phyloP scores from a whole-genome alignment of 2,113 vertebrate genomes.

The Orthonyx spaldingii region DNA sequence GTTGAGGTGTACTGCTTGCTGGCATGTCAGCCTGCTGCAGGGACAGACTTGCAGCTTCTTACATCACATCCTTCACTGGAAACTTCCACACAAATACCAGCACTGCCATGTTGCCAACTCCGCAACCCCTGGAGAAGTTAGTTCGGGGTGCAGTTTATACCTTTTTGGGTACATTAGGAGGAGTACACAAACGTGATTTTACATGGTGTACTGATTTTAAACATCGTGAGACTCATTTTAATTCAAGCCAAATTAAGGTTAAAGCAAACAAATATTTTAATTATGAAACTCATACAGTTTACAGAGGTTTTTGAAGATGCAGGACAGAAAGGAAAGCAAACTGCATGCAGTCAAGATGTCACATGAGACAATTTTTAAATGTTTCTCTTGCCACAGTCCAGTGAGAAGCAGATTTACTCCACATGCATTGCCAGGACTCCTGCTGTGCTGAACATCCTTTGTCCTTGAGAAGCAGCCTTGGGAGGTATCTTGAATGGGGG shows the following conservation, averaged over 20 bases:
- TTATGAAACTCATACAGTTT: neutral
- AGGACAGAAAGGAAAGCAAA: neutral
- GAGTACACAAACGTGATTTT: neutral
- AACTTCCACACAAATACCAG: neutral
- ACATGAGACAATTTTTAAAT: neutral
- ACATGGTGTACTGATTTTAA: neutral
- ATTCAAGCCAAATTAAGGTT: neutral
- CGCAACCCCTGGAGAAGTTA: neutral
- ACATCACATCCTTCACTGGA: fast-evolving
- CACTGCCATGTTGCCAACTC: fast-evolving
- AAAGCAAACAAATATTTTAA: neutral
- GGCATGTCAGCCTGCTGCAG: neutral
- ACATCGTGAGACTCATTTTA: neutral
- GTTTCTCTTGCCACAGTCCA: neutral
- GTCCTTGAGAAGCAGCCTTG: neutral
- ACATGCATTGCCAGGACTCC: fast-evolving
- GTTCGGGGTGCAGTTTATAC: neutral
- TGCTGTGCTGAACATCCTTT: neutral
- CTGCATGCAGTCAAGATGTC: neutral
- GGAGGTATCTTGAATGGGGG: fast-evolving
- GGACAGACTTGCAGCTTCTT: neutral
- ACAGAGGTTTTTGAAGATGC: neutral
- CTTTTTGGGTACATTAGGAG: neutral
- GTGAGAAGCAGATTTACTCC: neutral
- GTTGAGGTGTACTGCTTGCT: neutral